These are phyloP conservation scores for Drosophila macrospina DNA, from an alignment of 2,888 invertebrate genomes.

Conservation along the genomic window DNA sequence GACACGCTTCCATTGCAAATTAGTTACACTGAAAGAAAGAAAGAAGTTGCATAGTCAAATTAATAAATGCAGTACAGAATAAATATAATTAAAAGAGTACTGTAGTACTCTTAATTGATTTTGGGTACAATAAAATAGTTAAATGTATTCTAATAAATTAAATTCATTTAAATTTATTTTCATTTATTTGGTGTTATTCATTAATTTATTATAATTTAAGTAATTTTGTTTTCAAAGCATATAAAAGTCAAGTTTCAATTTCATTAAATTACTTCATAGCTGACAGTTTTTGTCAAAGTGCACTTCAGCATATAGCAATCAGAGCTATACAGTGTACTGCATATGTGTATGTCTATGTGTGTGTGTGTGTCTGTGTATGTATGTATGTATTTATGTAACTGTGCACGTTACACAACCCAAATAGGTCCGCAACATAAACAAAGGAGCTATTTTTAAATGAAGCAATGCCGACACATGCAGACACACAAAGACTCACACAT, in stretches of 20 bases:
- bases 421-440: slow-evolving; percentile 50
- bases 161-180: not conserved
- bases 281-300: slow-evolving; percentile 5
- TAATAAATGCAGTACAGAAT: not conserved
- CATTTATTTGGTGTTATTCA: too few species aligned
- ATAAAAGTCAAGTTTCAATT: not conserved
- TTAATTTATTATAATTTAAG: not conserved
- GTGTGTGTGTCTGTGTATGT: slow-evolving; percentile 4
- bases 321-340: slow-evolving; percentile 23
- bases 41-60: not conserved
- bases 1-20: slow-evolving; percentile 12
- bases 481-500: slow-evolving; percentile 23
- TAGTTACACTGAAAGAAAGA: slow-evolving; percentile 9
- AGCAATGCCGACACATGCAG: slow-evolving; percentile 41
- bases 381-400: slow-evolving; percentile 7
- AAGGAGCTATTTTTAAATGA: slow-evolving; percentile 64
- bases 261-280: not conserved
- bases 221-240: not conserved
- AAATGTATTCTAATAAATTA: too few species aligned
- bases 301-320: slow-evolving; percentile 3
- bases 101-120: too few species aligned
- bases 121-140: too few species aligned
- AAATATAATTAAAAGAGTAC: not conserved
- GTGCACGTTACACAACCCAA: slow-evolving; percentile 41
- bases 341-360: slow-evolving; percentile 2